Evolutionary conservation across 2,113 vertebrate species (phyloP).

Genomic region (Macquaria ambigua): DNA sequence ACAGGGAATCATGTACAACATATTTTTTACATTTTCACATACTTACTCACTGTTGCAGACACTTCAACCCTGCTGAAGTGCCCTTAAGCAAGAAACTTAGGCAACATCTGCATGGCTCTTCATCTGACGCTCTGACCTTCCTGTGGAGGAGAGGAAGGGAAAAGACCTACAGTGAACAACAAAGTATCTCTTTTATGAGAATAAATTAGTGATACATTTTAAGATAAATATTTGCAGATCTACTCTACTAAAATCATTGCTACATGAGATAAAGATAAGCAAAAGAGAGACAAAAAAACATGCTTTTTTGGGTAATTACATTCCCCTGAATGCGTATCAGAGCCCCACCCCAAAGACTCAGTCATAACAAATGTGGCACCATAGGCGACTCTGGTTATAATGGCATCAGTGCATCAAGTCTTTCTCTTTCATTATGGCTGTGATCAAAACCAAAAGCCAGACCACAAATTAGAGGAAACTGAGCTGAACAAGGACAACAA

Average conservation of each 20-base stretch:
- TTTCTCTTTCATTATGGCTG: constrained; percentile 66
- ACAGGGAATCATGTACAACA: background rate
- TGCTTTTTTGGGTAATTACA: constrained; percentile 40
- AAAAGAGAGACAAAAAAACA: constrained; percentile 10
- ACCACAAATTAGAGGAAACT: constrained; percentile 68
- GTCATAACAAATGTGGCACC: constrained; percentile 71
- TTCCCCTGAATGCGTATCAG: constrained; percentile 28
- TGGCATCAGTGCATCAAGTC: constrained; percentile 61
- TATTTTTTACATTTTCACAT: background rate
- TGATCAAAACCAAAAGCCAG: constrained; percentile 57
- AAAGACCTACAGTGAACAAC: background rate
- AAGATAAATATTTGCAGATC: background rate
- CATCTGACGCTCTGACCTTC: constrained; percentile 1
- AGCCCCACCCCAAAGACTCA: constrained; percentile 42
- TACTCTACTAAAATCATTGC: constrained; percentile 1
- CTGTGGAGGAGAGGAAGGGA: background rate
- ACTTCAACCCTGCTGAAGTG: background rate
- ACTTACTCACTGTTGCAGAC: background rate
- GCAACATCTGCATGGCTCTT: background rate
- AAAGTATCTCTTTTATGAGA: background rate
- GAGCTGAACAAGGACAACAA: constrained; percentile 61
- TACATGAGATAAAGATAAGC: constrained; percentile 8
- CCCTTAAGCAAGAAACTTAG: background rate
- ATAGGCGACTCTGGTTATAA: constrained; percentile 58
- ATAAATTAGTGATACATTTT: background rate